A percentile compares a stretch with the other conserved stretches of the same genome.
phyloP scores from a whole-genome alignment of 2,888 invertebrate genomes.

The Imbricaverruca yamaguchii region DNA sequence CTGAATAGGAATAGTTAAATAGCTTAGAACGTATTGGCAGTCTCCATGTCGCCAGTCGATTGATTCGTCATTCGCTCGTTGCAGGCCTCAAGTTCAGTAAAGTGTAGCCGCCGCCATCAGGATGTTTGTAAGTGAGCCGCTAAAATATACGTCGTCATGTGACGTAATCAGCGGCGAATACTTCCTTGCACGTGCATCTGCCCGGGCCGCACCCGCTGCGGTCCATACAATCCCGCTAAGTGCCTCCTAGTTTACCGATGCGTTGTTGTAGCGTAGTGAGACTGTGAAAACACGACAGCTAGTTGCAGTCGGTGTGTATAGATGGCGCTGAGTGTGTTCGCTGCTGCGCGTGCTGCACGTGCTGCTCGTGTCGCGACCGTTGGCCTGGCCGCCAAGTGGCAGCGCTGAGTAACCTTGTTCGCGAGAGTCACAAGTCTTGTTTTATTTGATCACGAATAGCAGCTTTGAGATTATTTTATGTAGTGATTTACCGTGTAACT shows the following conservation, averaged over 20 bases:
- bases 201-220: background rate
- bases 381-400: background rate
- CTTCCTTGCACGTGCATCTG: background rate
- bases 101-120: constrained; percentile 46
- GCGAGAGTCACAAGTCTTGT: background rate
- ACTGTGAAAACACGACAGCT: background rate
- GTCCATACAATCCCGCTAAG: background rate
- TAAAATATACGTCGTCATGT: background rate
- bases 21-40: too few species aligned
- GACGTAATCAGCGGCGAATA: background rate
- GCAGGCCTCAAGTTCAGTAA: constrained; percentile 67
- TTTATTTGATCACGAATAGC: background rate
- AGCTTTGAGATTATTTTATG: constrained; percentile 20
- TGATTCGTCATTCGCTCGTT: background rate
- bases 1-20: too few species aligned
- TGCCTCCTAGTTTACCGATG: constrained; percentile 17
- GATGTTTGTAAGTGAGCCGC: background rate
- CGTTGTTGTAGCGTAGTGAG: constrained; percentile 10
- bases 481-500: constrained; percentile 11
- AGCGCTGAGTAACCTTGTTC: background rate
- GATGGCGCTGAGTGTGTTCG: background rate
- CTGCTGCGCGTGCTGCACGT: constrained; percentile 1
- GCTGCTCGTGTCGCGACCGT: background rate
- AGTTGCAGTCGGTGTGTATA: background rate
- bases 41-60: background rate